Conservation (phyloP, 2,888 invertebrate species). For the Pammene fasciana region DNA sequence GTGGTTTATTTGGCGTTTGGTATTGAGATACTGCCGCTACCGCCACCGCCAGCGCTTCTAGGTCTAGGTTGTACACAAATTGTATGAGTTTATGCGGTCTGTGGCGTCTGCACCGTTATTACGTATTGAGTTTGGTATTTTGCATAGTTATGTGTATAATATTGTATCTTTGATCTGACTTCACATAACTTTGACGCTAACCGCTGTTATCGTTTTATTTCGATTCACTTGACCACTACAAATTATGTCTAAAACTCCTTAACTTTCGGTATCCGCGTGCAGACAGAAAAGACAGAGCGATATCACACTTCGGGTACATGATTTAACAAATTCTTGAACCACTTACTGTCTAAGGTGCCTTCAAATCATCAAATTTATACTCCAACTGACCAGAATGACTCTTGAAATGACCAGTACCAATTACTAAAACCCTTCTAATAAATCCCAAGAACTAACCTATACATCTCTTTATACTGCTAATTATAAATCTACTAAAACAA, state of each 20-base stretch:
- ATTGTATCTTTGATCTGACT: neutral
- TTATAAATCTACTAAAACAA: constrained; percentile 23
- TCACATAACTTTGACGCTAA: neutral
- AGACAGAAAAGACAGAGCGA: too few relatives aligned
- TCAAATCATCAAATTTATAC: neutral
- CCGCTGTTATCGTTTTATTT: neutral
- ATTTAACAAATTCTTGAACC: neutral
- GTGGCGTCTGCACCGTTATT: constrained; percentile 25
- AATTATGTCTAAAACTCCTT: neutral
- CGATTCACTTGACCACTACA: neutral
- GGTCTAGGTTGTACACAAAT: constrained; percentile 41
- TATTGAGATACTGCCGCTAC: constrained; percentile 35
- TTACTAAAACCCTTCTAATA: neutral
- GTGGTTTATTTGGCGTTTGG: constrained; percentile 35
- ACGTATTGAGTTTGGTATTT: constrained; percentile 19
- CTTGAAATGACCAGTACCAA: neutral
- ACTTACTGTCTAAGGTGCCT: neutral
- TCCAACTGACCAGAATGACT: too few relatives aligned
- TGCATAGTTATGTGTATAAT: neutral
- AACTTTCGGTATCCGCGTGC: too few relatives aligned
- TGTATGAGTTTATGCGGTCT: constrained; percentile 32
- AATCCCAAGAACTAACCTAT: neutral
- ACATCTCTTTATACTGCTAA: constrained; percentile 16
- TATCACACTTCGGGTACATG: too few relatives aligned
- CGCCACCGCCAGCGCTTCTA: constrained; percentile 26